These are phyloP conservation scores for Paraplagusia blochii DNA, from an alignment of 2,113 vertebrate genomes.

Conservation along the genomic window DNA sequence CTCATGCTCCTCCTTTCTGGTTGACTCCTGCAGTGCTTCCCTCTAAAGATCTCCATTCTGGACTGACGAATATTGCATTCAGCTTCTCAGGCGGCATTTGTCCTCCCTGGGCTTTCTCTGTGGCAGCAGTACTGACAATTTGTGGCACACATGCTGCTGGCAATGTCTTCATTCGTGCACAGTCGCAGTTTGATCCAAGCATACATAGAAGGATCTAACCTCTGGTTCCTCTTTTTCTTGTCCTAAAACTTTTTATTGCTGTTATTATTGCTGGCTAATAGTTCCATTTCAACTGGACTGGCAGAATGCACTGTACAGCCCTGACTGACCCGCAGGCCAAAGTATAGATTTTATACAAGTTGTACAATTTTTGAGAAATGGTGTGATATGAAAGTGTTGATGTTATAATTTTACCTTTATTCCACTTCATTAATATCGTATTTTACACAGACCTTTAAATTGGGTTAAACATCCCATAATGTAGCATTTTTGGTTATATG, in stretches of 20 bases:
- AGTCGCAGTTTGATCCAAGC: conserved; percentile 35
- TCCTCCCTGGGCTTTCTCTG: conserved; percentile 36
- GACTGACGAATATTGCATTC: conserved; percentile 24
- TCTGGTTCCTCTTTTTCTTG: conserved; percentile 29
- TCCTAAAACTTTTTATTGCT: conserved; percentile 33
- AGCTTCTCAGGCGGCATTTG: conserved; percentile 35
- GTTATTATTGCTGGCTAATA: conserved; percentile 32
- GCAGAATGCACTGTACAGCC: conserved; percentile 43
- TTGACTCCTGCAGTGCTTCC: conserved; percentile 51
- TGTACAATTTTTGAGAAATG: conserved; percentile 52
- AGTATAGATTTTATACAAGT: conserved; percentile 47
- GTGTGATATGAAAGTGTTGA: conserved; percentile 9
- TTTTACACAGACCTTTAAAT: conserved; percentile 43
- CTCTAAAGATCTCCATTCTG: conserved; percentile 39
- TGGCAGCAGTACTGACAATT: conserved; percentile 37
- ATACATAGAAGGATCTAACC: conserved; percentile 16
- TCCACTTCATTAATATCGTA: conserved; percentile 27
- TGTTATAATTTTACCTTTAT: conserved; percentile 24
- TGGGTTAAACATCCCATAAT: conserved; percentile 34
- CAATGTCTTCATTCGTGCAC: conserved; percentile 26
- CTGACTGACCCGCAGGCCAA: conserved; percentile 26
- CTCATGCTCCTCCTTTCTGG: conserved; percentile 39
- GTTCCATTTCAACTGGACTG: conserved; percentile 36
- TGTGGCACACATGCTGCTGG: conserved; percentile 34
- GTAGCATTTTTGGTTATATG: conserved; percentile 28